phyloP scores from a whole-genome alignment of 2,888 invertebrate genomes.

The Alviniconcha strummeri region DNA sequence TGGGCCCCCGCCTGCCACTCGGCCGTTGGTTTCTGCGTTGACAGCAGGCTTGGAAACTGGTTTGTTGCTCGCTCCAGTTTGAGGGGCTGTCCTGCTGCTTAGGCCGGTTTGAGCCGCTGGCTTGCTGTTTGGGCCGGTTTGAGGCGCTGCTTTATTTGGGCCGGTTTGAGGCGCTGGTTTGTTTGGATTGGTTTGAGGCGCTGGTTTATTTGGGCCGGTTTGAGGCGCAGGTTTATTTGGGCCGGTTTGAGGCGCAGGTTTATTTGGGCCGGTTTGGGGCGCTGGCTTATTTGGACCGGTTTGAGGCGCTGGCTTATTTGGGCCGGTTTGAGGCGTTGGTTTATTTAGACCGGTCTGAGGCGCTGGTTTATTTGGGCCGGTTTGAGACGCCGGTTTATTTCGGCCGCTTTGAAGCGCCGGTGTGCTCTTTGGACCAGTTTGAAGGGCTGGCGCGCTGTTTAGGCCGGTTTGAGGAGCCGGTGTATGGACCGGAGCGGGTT shows the following conservation, averaged over 20 bases:
- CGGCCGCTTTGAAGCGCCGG: neutral
- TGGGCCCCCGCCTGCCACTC: neutral
- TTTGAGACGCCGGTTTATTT: neutral
- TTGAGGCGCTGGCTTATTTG: too few relatives aligned
- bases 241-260: neutral
- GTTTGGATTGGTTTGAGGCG: neutral
- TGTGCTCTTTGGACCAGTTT: neutral
- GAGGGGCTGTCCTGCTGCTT: too few relatives aligned
- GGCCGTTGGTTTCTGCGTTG: too few relatives aligned
- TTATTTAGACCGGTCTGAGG: neutral
- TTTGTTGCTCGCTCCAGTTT: too few relatives aligned
- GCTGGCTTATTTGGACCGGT: too few relatives aligned
- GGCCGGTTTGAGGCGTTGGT: neutral
- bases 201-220: too few relatives aligned
- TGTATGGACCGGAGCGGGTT: too few relatives aligned
- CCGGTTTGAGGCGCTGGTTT: neutral
- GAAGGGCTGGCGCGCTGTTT: neutral
- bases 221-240: too few relatives aligned
- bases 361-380: neutral
- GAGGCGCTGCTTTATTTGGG: too few relatives aligned
- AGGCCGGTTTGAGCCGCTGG: too few relatives aligned
- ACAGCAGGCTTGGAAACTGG: too few relatives aligned
- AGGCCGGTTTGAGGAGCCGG: neutral
- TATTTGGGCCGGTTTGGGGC: neutral
- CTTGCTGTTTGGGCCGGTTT: neutral